Base-by-base conservation (phyloP, 2,888 invertebrate genomes). In the Rhorus exstirpatorius region DNA sequence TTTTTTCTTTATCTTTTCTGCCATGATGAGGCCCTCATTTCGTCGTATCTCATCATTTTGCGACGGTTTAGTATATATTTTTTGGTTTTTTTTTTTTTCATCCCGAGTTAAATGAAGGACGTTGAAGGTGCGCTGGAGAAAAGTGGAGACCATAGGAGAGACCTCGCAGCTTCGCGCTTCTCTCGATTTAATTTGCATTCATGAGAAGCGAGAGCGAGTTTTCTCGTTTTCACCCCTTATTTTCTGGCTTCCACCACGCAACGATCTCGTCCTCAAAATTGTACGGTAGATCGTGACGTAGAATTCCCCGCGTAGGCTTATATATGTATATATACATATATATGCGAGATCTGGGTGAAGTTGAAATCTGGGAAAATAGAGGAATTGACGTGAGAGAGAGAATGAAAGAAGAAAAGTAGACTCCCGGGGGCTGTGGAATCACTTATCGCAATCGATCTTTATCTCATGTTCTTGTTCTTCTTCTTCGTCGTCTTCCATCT, bases 181-280 rank as follows among this genome's bases (percentile, higher is more conserved):
- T 49, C 78, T 35, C 89, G 87, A 90, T 91, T 92, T 92, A 91
- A 91, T 92, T 92, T 92, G 90, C 92, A 92, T 92, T 92, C 91
- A 92, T 92, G 91, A 92, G 91, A 87, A 87, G 53, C 68, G 44
- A 26, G 31, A 35, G 78, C 24, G 77, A 63, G 41, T 61, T 80
- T 63, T 78, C 81, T 68, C 14, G 81, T 70, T 79, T 75, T 78
- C 82, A 76, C 68, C 65, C 78, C 65, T 67, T 19, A 31, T 85
- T 60, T 86, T 81, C 67, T 58, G 38, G 38, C 38, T 14, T 74
- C 53, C 19, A 17, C 24, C 46, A 21, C 35, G 21, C 35, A 17
- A 49, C 61, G 74, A 58, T 63, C 31, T 26, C 51, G 75, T 63
- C 51, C 74, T 83, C 75, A 87, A 89, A 90, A 91, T 91, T 91